These are phyloP conservation scores for Cheilosia vernalis DNA, from an alignment of 2,888 invertebrate species.

Conservation along the genomic window DNA sequence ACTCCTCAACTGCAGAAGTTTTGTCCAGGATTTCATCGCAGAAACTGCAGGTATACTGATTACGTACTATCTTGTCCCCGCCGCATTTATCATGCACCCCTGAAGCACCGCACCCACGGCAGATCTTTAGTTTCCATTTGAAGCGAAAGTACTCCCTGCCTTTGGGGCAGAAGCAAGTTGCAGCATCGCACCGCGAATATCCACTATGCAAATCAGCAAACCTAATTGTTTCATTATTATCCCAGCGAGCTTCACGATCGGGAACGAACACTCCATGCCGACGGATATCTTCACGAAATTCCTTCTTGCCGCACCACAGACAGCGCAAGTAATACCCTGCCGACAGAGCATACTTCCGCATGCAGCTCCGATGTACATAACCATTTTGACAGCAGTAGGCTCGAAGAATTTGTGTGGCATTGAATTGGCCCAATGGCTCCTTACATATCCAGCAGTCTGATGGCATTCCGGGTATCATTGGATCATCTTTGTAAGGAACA, in stretches of 20 bases:
- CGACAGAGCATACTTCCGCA: slow-evolving; percentile 79
- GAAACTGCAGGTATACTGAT: slow-evolving; percentile 49
- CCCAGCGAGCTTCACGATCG: slow-evolving; percentile 92
- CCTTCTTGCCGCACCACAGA: slow-evolving; percentile 79
- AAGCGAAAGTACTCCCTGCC: slow-evolving; percentile 84
- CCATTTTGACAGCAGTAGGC: slow-evolving; percentile 80
- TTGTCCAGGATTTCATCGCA: slow-evolving; percentile 34
- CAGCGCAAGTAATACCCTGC: slow-evolving; percentile 81
- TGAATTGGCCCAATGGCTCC: slow-evolving; percentile 58
- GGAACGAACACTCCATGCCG: slow-evolving; percentile 80
- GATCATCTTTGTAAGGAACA: slow-evolving; percentile 76
- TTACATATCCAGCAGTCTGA: slow-evolving; percentile 79
- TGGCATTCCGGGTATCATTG: slow-evolving; percentile 51
- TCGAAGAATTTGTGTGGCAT: slow-evolving; percentile 74
- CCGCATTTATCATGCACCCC: slow-evolving; percentile 59
- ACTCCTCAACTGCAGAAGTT: slow-evolving; percentile 4
- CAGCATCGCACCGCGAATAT: slow-evolving; percentile 86
- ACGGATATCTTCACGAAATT: slow-evolving; percentile 79
- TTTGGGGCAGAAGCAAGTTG: slow-evolving; percentile 86
- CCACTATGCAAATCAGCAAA: slow-evolving; percentile 88
- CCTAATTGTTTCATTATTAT: slow-evolving; percentile 86
- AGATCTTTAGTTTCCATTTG: slow-evolving; percentile 64
- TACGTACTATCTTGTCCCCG: slow-evolving; percentile 14
- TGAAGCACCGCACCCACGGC: slow-evolving; percentile 48
- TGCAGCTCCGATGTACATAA: slow-evolving; percentile 79